Evolutionary conservation across 2,113 vertebrate species (phyloP), one percentile per base, ranked within the genome.

Genomic region (Anolis carolinensis): DNA sequence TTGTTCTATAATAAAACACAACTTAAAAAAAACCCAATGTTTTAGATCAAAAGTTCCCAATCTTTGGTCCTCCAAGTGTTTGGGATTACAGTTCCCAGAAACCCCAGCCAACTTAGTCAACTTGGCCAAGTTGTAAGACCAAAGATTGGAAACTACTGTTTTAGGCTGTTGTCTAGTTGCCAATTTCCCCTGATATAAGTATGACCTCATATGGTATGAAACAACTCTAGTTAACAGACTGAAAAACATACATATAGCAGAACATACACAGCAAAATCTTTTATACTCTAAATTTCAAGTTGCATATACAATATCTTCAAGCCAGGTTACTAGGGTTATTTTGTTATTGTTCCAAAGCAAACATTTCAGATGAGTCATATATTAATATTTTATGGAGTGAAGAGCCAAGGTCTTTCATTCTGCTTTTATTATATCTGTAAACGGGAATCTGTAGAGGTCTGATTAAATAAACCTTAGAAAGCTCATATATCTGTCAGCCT

Each of bases 361-460:
- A 79, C 65, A 84, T 84, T 85, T 70, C 86, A 79, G 74, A 87
- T 83, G 74, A 88, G 72, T 88, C 74, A 84, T 62, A 30, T 63
- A 50, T 80, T 72, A 50, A 62, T n/a, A 55, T 89, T 59, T 87
- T 91, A 70, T 82, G 87, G 84, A 81, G 74, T 75, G 39, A 65
- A 82, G 87, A 87, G 88, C 62, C 81, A 92, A 82, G 87, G 32
- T 34, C 89, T 89, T 87, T 48, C n/a, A n/a, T 52, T 65, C 73
- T 85, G 79, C 77, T 81, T 18, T 68, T 87, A 80, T 71, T 88
- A 76, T 70, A 85, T 79, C 71, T 84, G 71, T 73, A 63, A 72
- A 76, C 83, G 74, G 75, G 71, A 84, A 39, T 85, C 79, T 77
- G 83, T 55, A 13, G 65, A 71, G 23, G 77, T 86, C 76, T 59